Conservation (phyloP, 2,113 vertebrate species). For the Aythya baeri region DNA sequence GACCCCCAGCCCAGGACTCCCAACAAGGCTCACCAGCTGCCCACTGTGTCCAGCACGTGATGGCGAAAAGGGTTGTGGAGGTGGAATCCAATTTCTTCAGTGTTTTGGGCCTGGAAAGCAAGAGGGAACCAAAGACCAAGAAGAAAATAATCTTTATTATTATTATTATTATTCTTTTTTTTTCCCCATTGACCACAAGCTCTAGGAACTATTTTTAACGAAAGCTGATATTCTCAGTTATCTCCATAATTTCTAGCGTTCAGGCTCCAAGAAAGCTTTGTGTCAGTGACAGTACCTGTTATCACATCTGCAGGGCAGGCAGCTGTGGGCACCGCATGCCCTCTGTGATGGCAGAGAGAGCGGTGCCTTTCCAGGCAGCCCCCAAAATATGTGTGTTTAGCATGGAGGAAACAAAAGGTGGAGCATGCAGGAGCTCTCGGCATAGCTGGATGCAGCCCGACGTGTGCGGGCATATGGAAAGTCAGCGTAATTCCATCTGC, state of each 20-base stretch:
- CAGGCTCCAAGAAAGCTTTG: neutral
- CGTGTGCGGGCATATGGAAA: neutral
- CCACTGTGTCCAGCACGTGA: neutral
- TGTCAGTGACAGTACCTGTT: neutral
- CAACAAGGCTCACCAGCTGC: neutral
- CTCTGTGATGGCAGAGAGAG: neutral
- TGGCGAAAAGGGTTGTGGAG: neutral
- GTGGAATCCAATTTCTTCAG: neutral
- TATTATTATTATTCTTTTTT: no score
- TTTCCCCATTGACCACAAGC: neutral
- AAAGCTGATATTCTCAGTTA: neutral
- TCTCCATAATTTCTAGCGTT: accelerated
- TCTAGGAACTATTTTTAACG: neutral
- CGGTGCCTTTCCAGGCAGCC: accelerated
- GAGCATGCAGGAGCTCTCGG: accelerated
- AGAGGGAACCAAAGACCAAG: neutral
- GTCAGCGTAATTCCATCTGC: neutral
- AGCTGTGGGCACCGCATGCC: no score
- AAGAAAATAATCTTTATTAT: accelerated
- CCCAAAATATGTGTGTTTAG: neutral
- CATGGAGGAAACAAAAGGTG: neutral
- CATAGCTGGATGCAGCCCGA: neutral
- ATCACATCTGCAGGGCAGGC: neutral
- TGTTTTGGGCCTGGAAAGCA: neutral
- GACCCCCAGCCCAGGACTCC: neutral